A percentile compares a stretch with the other conserved stretches of the same genome.
Conservation (phyloP, 2,113 vertebrate species). For the Dicrurus megarhynchus region DNA sequence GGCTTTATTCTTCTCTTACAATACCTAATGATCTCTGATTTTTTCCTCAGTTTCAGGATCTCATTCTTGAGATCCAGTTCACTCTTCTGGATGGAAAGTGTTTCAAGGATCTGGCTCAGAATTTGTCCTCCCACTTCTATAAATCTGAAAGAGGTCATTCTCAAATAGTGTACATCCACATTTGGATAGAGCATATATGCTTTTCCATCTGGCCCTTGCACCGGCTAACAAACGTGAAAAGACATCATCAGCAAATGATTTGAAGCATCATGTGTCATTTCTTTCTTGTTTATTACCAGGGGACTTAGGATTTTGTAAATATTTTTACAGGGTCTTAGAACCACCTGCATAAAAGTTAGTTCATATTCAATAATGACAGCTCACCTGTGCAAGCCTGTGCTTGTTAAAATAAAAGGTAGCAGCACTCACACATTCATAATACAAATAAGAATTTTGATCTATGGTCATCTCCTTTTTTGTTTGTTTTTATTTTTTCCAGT, state of each 20-base stretch:
- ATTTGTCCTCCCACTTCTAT: not conserved
- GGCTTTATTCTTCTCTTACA: not conserved
- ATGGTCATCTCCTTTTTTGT: not conserved
- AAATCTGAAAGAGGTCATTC: not conserved
- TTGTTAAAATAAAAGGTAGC: not conserved
- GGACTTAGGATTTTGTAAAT: not conserved
- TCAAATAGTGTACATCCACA: not conserved
- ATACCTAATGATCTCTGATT: not conserved
- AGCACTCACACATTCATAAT: not conserved
- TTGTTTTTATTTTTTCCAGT: not conserved
- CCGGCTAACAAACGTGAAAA: not conserved
- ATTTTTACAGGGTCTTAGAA: not conserved
- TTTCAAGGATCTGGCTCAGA: not conserved
- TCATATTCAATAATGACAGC: not conserved
- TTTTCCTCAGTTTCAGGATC: not conserved
- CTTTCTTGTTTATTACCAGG: not conserved
- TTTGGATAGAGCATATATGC: not conserved
- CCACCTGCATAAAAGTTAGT: not conserved
- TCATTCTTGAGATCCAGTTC: not conserved
- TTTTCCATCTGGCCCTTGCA: not conserved
- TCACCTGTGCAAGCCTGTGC: not conserved
- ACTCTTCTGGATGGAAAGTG: not conserved
- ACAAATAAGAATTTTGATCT: not conserved
- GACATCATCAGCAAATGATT: not conserved
- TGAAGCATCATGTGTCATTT: not conserved